Evolutionary conservation across 2,113 vertebrate genomes (phyloP).

Genomic region (Zosterops japonicus): DNA sequence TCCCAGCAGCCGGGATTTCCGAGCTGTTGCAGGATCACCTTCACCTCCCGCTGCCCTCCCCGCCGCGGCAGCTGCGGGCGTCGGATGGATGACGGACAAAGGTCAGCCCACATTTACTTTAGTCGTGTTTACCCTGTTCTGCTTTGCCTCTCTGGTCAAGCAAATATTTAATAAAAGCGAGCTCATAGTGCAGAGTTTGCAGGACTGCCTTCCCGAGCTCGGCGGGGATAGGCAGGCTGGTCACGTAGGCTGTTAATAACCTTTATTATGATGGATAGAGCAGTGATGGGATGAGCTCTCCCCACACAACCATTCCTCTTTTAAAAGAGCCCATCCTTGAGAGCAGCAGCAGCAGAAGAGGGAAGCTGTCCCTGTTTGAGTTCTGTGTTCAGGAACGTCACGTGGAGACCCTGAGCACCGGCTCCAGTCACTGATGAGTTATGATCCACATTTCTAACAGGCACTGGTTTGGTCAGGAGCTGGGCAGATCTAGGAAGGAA

Average conservation of each 20-base stretch:
- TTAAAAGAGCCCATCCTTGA: slow-evolving; percentile 29
- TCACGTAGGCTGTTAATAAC: slow-evolving; percentile 65
- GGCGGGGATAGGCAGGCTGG: background rate
- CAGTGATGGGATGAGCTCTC: background rate
- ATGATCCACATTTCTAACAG: slow-evolving; percentile 16
- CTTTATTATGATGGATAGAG: slow-evolving; percentile 55
- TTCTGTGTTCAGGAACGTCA: slow-evolving; percentile 19
- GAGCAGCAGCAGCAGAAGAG: background rate
- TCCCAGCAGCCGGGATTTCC: background rate
- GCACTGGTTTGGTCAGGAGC: background rate
- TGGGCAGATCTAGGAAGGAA: background rate
- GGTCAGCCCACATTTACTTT: slow-evolving; percentile 57
- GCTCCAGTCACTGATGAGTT: background rate
- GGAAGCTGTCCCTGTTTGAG: slow-evolving; percentile 34
- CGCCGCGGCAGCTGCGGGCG: background rate
- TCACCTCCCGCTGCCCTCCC: background rate
- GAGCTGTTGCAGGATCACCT: background rate
- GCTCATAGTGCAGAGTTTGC: slow-evolving; percentile 39
- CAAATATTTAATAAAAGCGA: slow-evolving; percentile 67
- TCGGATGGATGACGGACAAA: background rate
- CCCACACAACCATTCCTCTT: slow-evolving; percentile 15
- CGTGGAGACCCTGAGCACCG: background rate
- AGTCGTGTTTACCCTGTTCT: slow-evolving; percentile 39
- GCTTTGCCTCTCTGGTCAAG: slow-evolving; percentile 60
- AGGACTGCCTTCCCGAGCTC: background rate